These are phyloP conservation scores for Eunapius fragilis DNA, from an alignment of 37 sponge, comb jelly and placozoan species.

Conservation along the genomic window DNA sequence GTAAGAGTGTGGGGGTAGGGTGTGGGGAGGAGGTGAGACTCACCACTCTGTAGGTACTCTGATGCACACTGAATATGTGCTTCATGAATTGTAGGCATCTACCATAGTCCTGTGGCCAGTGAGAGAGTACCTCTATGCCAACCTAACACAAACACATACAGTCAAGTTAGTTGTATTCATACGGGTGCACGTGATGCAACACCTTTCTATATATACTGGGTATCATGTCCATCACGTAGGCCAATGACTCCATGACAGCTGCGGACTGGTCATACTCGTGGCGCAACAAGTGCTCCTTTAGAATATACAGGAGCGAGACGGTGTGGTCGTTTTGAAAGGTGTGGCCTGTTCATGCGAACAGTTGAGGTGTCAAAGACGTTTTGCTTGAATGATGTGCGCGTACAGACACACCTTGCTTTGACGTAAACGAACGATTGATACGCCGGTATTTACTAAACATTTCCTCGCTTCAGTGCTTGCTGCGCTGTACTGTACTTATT, in stretches of 20 bases:
- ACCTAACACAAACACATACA: constrained; percentile 10
- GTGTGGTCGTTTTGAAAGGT: background rate
- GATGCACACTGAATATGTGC: background rate
- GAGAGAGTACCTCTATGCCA: constrained; percentile 33
- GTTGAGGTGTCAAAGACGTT: too few species aligned
- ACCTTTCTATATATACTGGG: constrained; percentile 37
- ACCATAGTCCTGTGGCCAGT: background rate
- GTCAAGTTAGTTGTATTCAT: too few species aligned
- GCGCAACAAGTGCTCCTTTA: constrained; percentile 7
- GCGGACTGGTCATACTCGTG: constrained; percentile 34
- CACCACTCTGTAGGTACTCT: too few species aligned
- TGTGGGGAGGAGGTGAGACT: too few species aligned
- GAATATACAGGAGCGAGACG: background rate
- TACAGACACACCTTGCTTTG: too few species aligned
- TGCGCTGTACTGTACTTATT: too few species aligned
- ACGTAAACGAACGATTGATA: too few species aligned
- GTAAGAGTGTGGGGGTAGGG: too few species aligned
- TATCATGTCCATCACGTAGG: constrained; percentile 30
- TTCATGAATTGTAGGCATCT: constrained; percentile 28
- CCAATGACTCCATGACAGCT: constrained; percentile 32
- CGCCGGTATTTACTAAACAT: too few species aligned
- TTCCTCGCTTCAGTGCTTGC: too few species aligned
- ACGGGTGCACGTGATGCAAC: too few species aligned
- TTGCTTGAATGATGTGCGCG: too few species aligned
- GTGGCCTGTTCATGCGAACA: background rate